phyloP scores from a whole-genome alignment of 2,113 vertebrate genomes.

The Spea bombifrons region DNA sequence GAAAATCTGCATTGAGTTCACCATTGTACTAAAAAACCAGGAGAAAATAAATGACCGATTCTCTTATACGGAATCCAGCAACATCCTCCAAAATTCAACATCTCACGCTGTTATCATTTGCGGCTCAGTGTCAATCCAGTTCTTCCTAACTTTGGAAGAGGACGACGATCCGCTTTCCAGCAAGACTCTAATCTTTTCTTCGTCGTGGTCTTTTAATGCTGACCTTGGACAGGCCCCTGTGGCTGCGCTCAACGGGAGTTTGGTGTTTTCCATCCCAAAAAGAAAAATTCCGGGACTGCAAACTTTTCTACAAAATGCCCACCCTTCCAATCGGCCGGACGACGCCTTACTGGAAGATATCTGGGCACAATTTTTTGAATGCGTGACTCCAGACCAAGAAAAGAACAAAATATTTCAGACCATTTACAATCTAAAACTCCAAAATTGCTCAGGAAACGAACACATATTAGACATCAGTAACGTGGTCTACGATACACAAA shows the following conservation, averaged over 20 bases:
- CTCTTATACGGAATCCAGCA: not conserved
- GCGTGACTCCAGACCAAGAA: not conserved
- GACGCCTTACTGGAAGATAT: constrained; percentile 5
- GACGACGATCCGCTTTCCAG: not conserved
- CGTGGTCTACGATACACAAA: not conserved
- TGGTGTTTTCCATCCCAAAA: not conserved
- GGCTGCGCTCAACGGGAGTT: not conserved
- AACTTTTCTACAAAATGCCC: not conserved
- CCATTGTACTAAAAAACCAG: not conserved
- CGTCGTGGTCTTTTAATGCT: not conserved
- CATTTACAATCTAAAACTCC: not conserved
- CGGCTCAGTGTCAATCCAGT: not conserved
- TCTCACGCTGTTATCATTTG: not conserved
- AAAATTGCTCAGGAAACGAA: not conserved
- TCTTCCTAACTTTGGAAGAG: not conserved
- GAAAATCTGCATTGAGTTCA: constrained; percentile 23
- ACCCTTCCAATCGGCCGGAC: not conserved
- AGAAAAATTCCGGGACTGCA: not conserved
- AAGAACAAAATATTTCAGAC: not conserved
- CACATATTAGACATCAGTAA: not conserved
- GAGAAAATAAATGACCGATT: not conserved
- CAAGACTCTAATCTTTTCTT: constrained; percentile 8
- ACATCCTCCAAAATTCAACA: not conserved
- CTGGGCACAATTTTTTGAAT: constrained; percentile 10
- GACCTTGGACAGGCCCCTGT: not conserved